Conservation (phyloP, 2,888 invertebrate genomes). For the Tethea ocularis region DNA sequence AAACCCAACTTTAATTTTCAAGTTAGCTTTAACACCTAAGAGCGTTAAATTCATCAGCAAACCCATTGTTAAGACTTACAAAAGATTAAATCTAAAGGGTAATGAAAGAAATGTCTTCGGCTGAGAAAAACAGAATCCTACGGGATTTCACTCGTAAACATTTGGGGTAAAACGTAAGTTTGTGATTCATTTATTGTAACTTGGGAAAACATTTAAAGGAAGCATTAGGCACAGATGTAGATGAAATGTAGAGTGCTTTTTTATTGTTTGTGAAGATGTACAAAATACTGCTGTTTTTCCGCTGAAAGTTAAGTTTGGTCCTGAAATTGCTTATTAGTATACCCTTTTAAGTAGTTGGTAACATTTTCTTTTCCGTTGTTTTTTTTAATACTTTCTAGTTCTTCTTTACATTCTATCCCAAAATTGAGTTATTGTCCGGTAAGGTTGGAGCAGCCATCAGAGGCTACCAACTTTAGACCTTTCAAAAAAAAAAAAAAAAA, state of each 20-base stretch:
- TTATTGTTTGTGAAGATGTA: conserved; percentile 4
- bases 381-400: too few species aligned
- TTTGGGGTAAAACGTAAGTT: conserved; percentile 12
- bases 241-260: not conserved
- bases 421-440: too few species aligned
- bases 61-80: conserved; percentile 23
- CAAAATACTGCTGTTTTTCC: not conserved
- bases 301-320: not conserved
- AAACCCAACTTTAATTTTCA: not conserved
- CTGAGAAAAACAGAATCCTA: conserved; percentile 25
- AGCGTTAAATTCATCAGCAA: conserved; percentile 27
- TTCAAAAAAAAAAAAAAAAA: too few species aligned
- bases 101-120: conserved; percentile 21
- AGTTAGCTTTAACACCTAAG: conserved; percentile 14
- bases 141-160: conserved; percentile 31
- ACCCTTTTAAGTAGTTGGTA: not conserved
- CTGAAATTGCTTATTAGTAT: not conserved
- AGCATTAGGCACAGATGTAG: not conserved
- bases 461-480: too few species aligned
- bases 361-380: not conserved
- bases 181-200: conserved; percentile 5
- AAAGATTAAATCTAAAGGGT: conserved; percentile 37
- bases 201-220: not conserved
- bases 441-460: too few species aligned
- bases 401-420: too few species aligned